phyloP scores from a whole-genome alignment of 53 echinoderm and acorn worm genomes.

The Holothuria scabra region DNA sequence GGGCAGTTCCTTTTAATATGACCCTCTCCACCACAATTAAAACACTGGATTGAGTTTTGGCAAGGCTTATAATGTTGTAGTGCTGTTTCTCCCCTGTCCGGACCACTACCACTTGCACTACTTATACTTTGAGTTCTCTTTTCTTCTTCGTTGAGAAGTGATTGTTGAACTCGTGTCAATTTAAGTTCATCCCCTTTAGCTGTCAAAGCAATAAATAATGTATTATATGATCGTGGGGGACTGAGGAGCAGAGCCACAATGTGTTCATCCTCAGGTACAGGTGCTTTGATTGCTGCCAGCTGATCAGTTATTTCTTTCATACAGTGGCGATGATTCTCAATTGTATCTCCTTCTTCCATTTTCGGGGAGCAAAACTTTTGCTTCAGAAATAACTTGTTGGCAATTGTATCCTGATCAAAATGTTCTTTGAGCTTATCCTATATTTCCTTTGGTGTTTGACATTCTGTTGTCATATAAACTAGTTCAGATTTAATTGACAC shows the following conservation, averaged over 20 bases:
- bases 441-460: too few species aligned
- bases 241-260: not conserved
- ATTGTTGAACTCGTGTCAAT: not conserved
- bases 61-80: too few species aligned
- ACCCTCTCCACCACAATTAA: too few species aligned
- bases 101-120: too few species aligned
- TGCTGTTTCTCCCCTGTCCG: too few species aligned
- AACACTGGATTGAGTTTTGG: too few species aligned
- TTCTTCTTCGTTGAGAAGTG: not conserved
- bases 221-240: conserved; percentile 1
- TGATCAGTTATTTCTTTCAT: not conserved
- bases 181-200: not conserved
- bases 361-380: too few species aligned
- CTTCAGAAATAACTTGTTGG: not conserved
- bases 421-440: too few species aligned
- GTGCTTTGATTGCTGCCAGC: conserved; percentile 11
- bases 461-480: not conserved
- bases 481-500: conserved; percentile 15
- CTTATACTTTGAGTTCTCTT: too few species aligned
- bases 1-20: too few species aligned
- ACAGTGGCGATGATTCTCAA: too few species aligned
- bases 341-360: too few species aligned
- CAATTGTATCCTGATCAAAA: not conserved
- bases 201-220: not conserved
- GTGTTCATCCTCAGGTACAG: conserved; percentile 1